A percentile compares a stretch with the other conserved stretches of the same genome.
Evolutionary conservation across 1,140 invertebrate species (phyloP).

Genomic region (Temnothorax longispinosus): DNA sequence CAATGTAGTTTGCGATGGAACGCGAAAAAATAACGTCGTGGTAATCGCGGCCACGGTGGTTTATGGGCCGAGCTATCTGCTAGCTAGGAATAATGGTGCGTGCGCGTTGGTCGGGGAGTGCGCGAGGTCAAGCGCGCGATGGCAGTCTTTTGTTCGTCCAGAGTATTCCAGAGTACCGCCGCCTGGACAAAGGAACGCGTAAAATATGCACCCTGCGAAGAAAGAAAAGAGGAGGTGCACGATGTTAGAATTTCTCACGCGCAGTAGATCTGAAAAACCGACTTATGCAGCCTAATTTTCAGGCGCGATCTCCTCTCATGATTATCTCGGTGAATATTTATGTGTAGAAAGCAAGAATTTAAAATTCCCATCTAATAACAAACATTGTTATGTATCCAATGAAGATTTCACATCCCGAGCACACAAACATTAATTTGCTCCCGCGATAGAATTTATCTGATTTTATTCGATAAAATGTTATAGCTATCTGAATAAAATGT

Average conservation of each 20-base stretch:
- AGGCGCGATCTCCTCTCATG: too few relatives aligned
- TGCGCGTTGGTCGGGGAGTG: conserved; percentile 33
- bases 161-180: not conserved
- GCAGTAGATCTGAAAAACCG: not conserved
- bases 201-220: conserved; percentile 16
- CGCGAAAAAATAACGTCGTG: conserved; percentile 32
- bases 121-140: conserved; percentile 53
- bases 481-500: not conserved
- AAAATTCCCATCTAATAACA: not conserved
- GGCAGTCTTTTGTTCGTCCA: conserved; percentile 40
- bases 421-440: not conserved
- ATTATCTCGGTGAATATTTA: conserved; percentile 13
- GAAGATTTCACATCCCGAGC: not conserved
- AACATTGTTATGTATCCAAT: not conserved
- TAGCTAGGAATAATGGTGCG: conserved; percentile 56
- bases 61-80: conserved; percentile 53
- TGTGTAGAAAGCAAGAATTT: not conserved
- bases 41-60: conserved; percentile 41
- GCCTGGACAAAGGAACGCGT: conserved; percentile 30
- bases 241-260: conserved; percentile 21
- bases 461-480: not conserved
- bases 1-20: conserved; percentile 48
- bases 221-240: not conserved
- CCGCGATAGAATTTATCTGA: not conserved
- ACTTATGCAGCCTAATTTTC: not conserved